Percentiles rank a stretch among this genome's conserved stretches.
phyloP scores from a whole-genome alignment of 2,888 invertebrate genomes.

The Cacoxenus indagator region DNA sequence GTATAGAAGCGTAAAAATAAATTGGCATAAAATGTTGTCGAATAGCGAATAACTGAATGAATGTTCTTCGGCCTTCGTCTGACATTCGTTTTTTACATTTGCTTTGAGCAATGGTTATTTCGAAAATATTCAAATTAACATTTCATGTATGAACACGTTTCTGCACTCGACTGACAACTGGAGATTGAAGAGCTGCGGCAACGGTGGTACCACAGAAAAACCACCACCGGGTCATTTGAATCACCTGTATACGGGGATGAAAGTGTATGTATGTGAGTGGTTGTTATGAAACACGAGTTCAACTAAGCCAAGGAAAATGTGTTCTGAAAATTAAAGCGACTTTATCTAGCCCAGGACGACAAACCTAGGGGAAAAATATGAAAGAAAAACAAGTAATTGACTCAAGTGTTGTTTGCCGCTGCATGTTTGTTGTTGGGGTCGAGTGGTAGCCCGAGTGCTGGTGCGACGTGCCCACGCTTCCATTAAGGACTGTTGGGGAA shows the following conservation, averaged over 20 bases:
- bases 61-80: conserved; percentile 24
- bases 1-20: conserved; percentile 57
- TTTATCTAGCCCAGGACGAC: conserved; percentile 19
- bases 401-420: conserved; percentile 45
- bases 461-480: background rate
- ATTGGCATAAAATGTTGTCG: conserved; percentile 36
- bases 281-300: background rate
- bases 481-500: conserved; percentile 16
- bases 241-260: no score
- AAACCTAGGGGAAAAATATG: conserved; percentile 35
- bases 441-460: conserved; percentile 26
- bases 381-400: conserved; percentile 54
- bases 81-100: conserved; percentile 7
- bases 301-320: no score
- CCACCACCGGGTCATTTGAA: conserved; percentile 56
- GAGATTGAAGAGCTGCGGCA: conserved; percentile 1
- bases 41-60: background rate
- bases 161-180: conserved; percentile 58
- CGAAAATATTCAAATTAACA: conserved; percentile 44
- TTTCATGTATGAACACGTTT: conserved; percentile 56
- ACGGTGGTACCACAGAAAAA: conserved; percentile 24
- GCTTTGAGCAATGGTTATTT: conserved; percentile 1
- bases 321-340: conserved; percentile 51
- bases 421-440: conserved; percentile 33
- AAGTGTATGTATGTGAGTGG: no score